These are phyloP conservation scores for Cathartes aura DNA, from an alignment of 2,113 vertebrate species.

Conservation along the genomic window DNA sequence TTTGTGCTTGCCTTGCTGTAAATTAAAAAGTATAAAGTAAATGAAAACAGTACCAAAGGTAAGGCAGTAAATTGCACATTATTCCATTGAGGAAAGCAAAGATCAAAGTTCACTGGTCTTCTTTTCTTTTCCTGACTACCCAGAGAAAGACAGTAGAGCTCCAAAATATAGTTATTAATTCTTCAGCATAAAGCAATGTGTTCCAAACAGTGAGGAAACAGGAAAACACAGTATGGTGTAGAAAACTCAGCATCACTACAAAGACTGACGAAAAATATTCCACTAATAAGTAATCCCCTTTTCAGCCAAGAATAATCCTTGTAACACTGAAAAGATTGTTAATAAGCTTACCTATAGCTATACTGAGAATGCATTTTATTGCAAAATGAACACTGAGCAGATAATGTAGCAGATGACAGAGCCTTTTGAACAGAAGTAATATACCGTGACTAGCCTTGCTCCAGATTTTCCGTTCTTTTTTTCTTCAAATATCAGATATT, in stretches of 20 bases:
- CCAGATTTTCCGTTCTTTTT: background rate
- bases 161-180: background rate
- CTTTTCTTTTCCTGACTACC: background rate
- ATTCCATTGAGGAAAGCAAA: conserved; percentile 1
- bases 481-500: background rate
- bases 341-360: background rate
- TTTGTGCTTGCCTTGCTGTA: conserved; percentile 12
- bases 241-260: background rate
- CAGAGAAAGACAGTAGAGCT: background rate
- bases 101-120: background rate
- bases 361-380: background rate
- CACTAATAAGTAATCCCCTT: background rate
- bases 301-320: background rate
- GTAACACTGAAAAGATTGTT: background rate
- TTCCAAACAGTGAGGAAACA: background rate
- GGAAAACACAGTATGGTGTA: background rate
- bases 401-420: background rate
- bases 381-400: background rate
- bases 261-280: background rate
- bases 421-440: background rate
- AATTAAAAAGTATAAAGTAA: conserved; percentile 41
- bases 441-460: background rate
- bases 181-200: background rate
- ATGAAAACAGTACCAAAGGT: conserved; percentile 17
- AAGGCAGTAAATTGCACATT: background rate